Base-by-base conservation (phyloP, 2,113 vertebrate species). In the Zapornia atra region DNA sequence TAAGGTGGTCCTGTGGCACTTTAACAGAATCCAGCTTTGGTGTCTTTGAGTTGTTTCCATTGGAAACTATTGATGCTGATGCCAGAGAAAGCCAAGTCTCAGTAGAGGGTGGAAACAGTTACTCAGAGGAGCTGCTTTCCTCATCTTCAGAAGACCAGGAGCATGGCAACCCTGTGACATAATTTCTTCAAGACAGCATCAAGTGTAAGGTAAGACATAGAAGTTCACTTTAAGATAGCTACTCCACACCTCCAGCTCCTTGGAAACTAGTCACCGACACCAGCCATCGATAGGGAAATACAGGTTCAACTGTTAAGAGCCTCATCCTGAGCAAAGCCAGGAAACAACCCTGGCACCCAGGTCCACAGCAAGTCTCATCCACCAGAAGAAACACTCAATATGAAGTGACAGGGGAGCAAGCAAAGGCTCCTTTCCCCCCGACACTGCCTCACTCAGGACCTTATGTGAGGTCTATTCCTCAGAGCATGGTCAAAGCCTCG, bases 371-470 rank as follows among this genome's bases (percentile, higher is more conserved):
- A 40, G 40, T 11, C 59, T 72, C 51, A 82, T 57, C 17, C 42
- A 68, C 10, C 12, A 57, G 26, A 44, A 90, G 46, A 78, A 77
- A 93, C 4, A 70, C 79, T 10, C 57, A 25, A 21, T 11, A 34
- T 7, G 40, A 70, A 56, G 31, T 71, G 40, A 59, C 0, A 2
- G 28, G 20, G 28, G 16, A 68, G 25, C 29, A 33, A 56, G 25
- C 1, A 3, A 56, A 42, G 10, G 33, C 25, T 66, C 75, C 19
- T 82, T 68, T 20, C 42, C 48, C 11, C 8, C 44, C 44, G 9
- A 12, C 28, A 81, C 6, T 2, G 1, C 60, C 64, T 73, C 5
- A 0, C 22, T 17, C 2, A 0, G 26, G 24, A 70, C 4, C 2
- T 28, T 11, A 48, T 3, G 6, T 0, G 1, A 70, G 34, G 22